phyloP scores from a whole-genome alignment of 2,888 invertebrate species.

The Octodonta nipae region DNA sequence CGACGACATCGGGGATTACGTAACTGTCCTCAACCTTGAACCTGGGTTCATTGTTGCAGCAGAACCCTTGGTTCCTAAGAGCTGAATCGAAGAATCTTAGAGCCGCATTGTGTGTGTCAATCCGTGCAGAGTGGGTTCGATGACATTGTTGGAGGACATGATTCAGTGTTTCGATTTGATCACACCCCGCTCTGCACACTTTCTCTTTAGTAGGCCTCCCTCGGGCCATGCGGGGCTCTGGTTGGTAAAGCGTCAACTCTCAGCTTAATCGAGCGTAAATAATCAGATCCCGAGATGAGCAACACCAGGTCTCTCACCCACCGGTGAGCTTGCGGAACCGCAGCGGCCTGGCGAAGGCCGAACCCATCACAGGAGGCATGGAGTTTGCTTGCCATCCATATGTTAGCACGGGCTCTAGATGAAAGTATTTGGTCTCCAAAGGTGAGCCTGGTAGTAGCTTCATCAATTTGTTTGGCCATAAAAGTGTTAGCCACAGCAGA shows the following conservation, averaged over 20 bases:
- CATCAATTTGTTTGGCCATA: too few species aligned
- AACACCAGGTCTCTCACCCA: constrained; percentile 5
- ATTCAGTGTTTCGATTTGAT: constrained; percentile 4
- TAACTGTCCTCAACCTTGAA: background rate
- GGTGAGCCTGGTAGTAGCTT: too few species aligned
- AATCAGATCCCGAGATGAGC: constrained; percentile 6
- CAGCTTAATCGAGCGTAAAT: constrained; percentile 1
- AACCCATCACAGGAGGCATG: too few species aligned
- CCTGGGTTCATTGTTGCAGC: background rate
- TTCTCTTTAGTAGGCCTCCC: constrained; percentile 4
- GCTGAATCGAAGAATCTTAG: background rate
- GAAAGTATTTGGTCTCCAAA: too few species aligned
- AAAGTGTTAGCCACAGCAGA: too few species aligned
- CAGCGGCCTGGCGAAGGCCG: background rate
- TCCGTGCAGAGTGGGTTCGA: background rate
- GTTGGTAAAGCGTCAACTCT: constrained; percentile 9
- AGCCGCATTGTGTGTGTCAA: background rate
- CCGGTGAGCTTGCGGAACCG: background rate
- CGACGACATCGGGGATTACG: background rate
- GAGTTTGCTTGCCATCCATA: too few species aligned
- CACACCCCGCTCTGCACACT: constrained; percentile 9
- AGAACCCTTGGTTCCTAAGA: background rate
- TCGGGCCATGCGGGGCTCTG: constrained; percentile 3
- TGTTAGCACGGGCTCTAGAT: too few species aligned
- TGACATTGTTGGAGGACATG: background rate